Conservation (phyloP, 2,888 invertebrate species). For the Strigamia maritima region DNA sequence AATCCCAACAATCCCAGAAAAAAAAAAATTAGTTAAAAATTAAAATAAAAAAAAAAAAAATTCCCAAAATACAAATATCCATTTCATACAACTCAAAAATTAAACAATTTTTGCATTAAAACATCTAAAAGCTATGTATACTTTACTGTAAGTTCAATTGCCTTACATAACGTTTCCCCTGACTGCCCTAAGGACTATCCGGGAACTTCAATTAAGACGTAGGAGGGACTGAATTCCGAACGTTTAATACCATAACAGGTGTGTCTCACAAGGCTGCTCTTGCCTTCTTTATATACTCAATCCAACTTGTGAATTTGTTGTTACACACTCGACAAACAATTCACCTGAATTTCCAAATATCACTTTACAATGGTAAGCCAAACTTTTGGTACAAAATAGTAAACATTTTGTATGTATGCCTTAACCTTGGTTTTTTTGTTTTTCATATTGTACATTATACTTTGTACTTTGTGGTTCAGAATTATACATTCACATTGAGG, state of each 20-base stretch:
- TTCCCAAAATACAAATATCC: no score
- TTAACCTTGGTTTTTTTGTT: not conserved
- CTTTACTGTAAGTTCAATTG: no score
- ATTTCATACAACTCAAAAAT: no score
- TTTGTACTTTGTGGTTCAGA: not conserved
- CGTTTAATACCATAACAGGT: conserved; percentile 4
- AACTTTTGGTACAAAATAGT: not conserved
- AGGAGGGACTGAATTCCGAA: not conserved
- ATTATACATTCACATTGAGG: not conserved
- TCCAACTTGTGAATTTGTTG: not conserved
- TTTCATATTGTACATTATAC: not conserved
- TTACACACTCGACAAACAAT: not conserved
- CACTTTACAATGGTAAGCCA: not conserved
- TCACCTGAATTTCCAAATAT: not conserved
- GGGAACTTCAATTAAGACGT: not conserved
- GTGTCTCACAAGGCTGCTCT: not conserved
- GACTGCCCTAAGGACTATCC: not conserved
- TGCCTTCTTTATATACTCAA: not conserved
- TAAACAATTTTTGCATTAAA: no score
- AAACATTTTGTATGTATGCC: not conserved
- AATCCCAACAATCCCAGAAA: no score
- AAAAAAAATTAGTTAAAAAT: no score
- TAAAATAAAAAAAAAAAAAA: no score
- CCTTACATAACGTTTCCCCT: not conserved
- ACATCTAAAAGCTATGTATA: no score